phyloP scores from a whole-genome alignment of 1,140 invertebrate species.

The Pemphigus obesinymphae region DNA sequence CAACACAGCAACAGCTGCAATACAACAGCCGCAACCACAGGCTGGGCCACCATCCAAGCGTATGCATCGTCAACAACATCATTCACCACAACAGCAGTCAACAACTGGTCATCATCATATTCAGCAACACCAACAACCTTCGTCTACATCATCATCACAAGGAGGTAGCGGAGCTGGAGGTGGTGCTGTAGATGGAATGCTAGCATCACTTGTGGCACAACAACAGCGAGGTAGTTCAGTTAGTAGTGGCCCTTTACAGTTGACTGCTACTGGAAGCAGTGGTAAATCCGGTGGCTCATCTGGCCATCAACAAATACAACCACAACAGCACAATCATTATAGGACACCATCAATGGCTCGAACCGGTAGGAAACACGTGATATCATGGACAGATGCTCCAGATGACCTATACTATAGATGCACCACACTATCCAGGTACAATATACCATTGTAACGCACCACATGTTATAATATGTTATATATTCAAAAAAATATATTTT shows the following conservation, averaged over 20 bases:
- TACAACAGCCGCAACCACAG: constrained; percentile 16
- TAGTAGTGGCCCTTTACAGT: not conserved
- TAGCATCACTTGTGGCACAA: not conserved
- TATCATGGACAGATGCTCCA: constrained; percentile 96
- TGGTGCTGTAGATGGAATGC: not conserved
- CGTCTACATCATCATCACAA: not conserved
- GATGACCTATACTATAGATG: constrained; percentile 95
- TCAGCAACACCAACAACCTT: not conserved
- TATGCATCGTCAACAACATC: constrained; percentile 33
- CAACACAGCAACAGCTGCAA: not conserved
- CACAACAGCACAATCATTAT: not conserved
- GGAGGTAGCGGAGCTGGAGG: not conserved
- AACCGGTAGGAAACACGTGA: constrained; percentile 77
- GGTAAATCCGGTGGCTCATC: not conserved
- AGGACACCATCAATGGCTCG: constrained; percentile 46
- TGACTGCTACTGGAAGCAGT: not conserved
- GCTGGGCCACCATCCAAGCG: constrained; percentile 42
- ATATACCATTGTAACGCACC: not conserved
- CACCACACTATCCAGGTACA: constrained; percentile 81
- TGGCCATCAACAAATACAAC: not conserved
- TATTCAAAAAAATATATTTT: no score
- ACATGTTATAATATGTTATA: not conserved
- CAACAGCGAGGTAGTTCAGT: not conserved
- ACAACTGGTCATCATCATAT: not conserved
- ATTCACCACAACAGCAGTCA: not conserved